phyloP scores from a whole-genome alignment of 2,888 invertebrate genomes.

The Zygothrica quintamaculata region DNA sequence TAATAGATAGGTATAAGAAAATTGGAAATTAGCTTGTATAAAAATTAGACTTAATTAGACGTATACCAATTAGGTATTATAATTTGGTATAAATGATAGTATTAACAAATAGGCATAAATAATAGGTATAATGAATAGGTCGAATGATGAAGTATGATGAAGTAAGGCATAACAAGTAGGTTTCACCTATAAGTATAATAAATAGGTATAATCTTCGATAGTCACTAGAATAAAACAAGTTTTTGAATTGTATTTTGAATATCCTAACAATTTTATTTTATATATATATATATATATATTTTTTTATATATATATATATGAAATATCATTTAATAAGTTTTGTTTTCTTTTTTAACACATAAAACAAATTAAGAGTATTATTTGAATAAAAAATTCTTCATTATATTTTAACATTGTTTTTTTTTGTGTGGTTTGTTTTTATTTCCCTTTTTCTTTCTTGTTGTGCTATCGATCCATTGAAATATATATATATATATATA shows the following conservation, averaged over 20 bases:
- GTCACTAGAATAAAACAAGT: not conserved
- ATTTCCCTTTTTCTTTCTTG: constrained; percentile 26
- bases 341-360: constrained; percentile 82
- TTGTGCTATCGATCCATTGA: constrained; percentile 73
- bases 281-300: constrained; percentile 31
- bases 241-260: constrained; percentile 60
- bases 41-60: too few relatives aligned
- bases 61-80: too few relatives aligned
- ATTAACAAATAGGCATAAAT: too few relatives aligned
- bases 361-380: constrained; percentile 80
- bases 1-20: too few relatives aligned
- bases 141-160: too few relatives aligned
- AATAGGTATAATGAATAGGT: too few relatives aligned
- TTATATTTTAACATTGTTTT: constrained; percentile 68
- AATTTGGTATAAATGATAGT: too few relatives aligned
- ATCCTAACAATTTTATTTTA: constrained; percentile 76
- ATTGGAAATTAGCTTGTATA: too few relatives aligned
- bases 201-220: too few relatives aligned
- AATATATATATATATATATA: constrained; percentile 68
- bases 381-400: constrained; percentile 78
- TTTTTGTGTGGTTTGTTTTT: constrained; percentile 41
- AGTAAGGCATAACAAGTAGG: too few relatives aligned
- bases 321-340: constrained; percentile 80
- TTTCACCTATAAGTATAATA: too few relatives aligned
- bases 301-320: constrained; percentile 70